These are phyloP conservation scores for Syrmaticus mikado DNA, from an alignment of 2,113 vertebrate genomes.

Conservation along the genomic window DNA sequence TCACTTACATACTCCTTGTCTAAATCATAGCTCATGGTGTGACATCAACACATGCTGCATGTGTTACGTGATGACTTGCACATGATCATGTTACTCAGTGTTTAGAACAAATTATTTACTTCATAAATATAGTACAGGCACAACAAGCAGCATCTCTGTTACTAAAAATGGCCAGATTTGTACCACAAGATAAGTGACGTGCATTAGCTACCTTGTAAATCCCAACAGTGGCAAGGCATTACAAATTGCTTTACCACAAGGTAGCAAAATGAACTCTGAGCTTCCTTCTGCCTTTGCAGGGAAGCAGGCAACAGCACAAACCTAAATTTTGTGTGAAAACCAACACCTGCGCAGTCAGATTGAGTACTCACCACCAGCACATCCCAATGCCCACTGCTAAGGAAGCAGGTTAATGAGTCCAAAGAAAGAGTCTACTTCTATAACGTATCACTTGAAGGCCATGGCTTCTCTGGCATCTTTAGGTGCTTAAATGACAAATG, in stretches of 20 bases:
- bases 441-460: neutral
- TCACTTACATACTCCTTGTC: neutral
- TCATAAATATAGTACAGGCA: neutral
- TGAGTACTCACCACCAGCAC: too few relatives aligned
- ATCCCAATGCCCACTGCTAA: neutral
- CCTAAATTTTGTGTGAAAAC: neutral
- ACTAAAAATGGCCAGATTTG: neutral
- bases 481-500: neutral
- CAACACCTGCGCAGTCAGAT: neutral
- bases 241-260: neutral
- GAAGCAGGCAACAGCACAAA: rapidly evolving
- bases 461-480: neutral
- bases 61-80: neutral
- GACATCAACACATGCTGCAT: neutral
- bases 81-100: neutral
- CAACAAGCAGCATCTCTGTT: neutral
- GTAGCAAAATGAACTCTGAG: neutral
- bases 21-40: neutral
- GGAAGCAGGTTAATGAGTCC: neutral
- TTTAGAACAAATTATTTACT: neutral
- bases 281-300: too few relatives aligned
- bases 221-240: neutral
- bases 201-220: neutral
- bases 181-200: neutral
- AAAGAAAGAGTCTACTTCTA: neutral